These are phyloP conservation scores for Dipus sagitta DNA, from an alignment of 2,797 vertebrate genomes.

Conservation along the genomic window DNA sequence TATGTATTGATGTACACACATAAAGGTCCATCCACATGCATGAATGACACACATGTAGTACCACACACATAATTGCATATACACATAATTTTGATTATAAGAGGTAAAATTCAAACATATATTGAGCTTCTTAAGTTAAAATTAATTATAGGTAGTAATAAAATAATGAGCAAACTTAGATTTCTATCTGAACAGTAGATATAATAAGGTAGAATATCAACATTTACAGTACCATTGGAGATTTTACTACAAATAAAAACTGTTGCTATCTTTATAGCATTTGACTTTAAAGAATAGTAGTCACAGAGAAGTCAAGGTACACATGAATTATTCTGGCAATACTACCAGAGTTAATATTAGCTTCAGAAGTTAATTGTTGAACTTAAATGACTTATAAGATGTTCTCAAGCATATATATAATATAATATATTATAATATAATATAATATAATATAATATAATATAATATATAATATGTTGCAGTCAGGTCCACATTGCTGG, in stretches of 20 bases:
- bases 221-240: not conserved
- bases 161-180: not conserved
- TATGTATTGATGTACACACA: not conserved
- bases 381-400: not conserved
- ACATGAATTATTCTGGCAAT: not conserved
- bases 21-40: not conserved
- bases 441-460: not conserved
- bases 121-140: not conserved
- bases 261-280: not conserved
- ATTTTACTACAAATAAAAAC: not conserved
- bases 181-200: not conserved
- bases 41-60: not conserved
- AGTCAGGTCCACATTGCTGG: too few species aligned
- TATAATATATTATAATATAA: not conserved
- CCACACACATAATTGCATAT: not conserved
- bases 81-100: not conserved
- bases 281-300: slow-evolving; percentile 50
- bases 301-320: slow-evolving; percentile 1
- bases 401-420: not conserved
- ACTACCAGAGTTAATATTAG: slow-evolving; percentile 49
- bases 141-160: not conserved
- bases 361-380: slow-evolving; percentile 29
- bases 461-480: not conserved
- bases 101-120: not conserved
- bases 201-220: not conserved